Evolutionary conservation across 64 coral and sea anemone species (phyloP), one percentile per base, ranked within the genome.

Genomic region (Pocillopora damicornis): DNA sequence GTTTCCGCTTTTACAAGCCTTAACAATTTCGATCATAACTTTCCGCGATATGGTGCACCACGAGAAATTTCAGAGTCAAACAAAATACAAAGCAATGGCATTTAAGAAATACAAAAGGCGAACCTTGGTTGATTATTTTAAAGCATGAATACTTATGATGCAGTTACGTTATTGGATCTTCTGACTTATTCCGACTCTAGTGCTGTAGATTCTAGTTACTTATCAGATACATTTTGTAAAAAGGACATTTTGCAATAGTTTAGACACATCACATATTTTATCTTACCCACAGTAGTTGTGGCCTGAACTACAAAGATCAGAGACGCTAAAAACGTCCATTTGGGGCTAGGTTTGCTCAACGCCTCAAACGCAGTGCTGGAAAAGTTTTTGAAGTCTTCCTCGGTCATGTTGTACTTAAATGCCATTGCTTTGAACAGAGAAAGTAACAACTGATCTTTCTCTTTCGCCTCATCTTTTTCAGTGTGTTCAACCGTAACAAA

Each of bases 391-490:
- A 93, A 93, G 2, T 93, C 92, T 75, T 58, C 59, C 11, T 86
- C 4, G 18, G 92, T 78, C 87, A 93, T 93, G 80, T 93, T 93
- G 57, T 58, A 89, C 63, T 89, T 93, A 11, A 58, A 72, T 35
- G 92, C 57, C 80, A 93, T 93, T 36, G 58, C 78, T 4, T 34
- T 37, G 25, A 86, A 89, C 60, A 93, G 80, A 16, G 88, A 80
- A 37, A 2, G 22, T 66, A 93, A 45, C 13, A 86, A 69, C 6
- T 74, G 35, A 57, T 12, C 5, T 62, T 93, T 93, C n/a, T 20
- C 34, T 56, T 75, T n/a, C 15, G 37, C 37, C 17, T 73, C 80
- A 42, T 86, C 23, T 23, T 86, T 74, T 35, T 89, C 58, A 59
- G 77, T 89, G 57, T 92, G 13, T 58, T 92, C 90, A 5, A 88